Base-by-base conservation (phyloP, 2,113 vertebrate genomes). In the Mystacornis crossleyi region DNA sequence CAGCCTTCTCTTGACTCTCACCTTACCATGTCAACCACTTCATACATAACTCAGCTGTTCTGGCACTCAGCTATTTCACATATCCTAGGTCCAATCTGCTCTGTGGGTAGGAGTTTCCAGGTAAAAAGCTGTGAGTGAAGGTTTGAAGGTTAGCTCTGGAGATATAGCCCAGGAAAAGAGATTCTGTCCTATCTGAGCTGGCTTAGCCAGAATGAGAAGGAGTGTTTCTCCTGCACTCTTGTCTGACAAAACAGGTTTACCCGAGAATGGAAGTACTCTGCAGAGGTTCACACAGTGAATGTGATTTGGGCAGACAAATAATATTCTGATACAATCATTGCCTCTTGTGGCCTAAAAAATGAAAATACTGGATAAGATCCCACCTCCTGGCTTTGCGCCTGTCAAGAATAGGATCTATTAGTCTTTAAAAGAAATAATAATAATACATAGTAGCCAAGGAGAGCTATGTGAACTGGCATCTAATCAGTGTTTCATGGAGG, bases 321-420 rank as follows among this genome's bases (percentile, higher is more conserved):
- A 94, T 98, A 94, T 96, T 98, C 95, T 96, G 95, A 97, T 97
- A 96, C 79, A 97, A 97, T 98, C 97, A 96, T 83, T 94, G 97
- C 89, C 97, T 97, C 98, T 93, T 86, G 98, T 94, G 97, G 86
- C 86, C 91, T 95, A 71, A 98, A 97, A 95, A 97, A 98, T 97
- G 97, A 97, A 98, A 98, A 98, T 89, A 98, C 96, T 98, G 97
- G 98, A 97, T 81, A 77, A 62, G 79, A 95, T 97, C 97, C 97
- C 96, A 97, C 94, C 96, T 97, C 93, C 92, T 97, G 92, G 96
- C 96, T 98, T 97, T 95, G 92, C 3, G 75, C 96, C 97, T 98
- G 98, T 98, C 97, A 98, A 94, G 93, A 98, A 91, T 45, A 93
- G 96, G 89, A 97, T 97, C 97, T 96, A 98, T 98, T 98, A 97